Percentiles rank a stretch among this genome's conserved stretches.
These are phyloP conservation scores for Anguilla pacifica DNA, from an alignment of 2,797 vertebrate genomes.

Conservation along the genomic window DNA sequence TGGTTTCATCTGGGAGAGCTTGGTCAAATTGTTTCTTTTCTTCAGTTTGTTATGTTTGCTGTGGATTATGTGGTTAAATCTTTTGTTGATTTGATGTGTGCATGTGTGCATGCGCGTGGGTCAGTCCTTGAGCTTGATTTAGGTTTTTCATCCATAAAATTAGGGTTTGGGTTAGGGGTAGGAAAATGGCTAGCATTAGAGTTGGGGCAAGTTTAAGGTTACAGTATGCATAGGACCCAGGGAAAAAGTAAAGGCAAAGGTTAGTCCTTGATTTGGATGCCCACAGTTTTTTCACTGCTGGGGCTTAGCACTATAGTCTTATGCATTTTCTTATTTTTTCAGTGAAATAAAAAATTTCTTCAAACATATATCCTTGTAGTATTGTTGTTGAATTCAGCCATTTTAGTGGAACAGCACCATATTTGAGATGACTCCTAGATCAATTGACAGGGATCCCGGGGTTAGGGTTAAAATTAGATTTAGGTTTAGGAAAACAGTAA, in stretches of 20 bases:
- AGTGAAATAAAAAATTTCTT: not conserved
- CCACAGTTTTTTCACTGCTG: not conserved
- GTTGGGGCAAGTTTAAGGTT: not conserved
- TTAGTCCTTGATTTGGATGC: not conserved
- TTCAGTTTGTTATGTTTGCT: not conserved
- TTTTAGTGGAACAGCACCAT: not conserved
- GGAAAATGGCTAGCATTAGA: not conserved
- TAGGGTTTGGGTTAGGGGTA: not conserved
- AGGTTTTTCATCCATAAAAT: not conserved
- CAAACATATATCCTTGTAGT: not conserved
- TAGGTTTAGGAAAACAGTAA: not conserved
- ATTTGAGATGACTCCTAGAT: not conserved
- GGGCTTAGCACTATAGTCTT: not conserved
- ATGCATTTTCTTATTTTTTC: not conserved
- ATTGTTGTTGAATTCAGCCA: not conserved
- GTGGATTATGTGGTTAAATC: not conserved
- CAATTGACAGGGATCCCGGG: not conserved
- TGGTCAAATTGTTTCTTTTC: not conserved
- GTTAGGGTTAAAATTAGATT: not conserved
- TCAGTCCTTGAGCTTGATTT: not conserved
- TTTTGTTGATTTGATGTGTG: not conserved
- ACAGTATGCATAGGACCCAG: not conserved
- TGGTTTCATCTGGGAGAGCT: not conserved
- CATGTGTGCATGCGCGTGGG: not conserved
- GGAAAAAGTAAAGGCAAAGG: not conserved